phyloP scores from a whole-genome alignment of 2,888 invertebrate species.

The Eueremaeus valkanovi region DNA sequence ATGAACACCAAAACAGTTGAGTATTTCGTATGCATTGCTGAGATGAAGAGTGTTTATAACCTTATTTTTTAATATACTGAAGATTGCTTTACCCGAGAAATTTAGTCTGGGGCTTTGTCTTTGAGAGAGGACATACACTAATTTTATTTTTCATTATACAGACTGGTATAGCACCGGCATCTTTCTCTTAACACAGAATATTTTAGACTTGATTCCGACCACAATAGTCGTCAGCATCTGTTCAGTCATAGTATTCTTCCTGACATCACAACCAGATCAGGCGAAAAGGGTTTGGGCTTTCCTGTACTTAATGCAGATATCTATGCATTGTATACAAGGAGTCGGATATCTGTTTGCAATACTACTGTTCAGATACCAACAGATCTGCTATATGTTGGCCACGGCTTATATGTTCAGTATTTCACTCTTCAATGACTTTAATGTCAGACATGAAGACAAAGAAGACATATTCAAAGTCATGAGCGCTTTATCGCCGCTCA shows the following conservation, averaged over 20 bases:
- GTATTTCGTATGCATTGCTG: too few relatives aligned
- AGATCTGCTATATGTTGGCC: neutral
- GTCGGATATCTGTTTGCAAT: neutral
- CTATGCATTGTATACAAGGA: neutral
- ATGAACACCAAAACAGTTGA: constrained; percentile 5
- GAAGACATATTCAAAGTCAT: neutral
- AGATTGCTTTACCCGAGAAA: too few relatives aligned
- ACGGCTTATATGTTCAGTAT: too few relatives aligned
- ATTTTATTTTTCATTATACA: neutral
- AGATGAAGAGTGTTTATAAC: too few relatives aligned
- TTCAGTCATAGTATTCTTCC: neutral
- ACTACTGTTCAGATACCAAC: neutral
- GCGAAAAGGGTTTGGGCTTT: neutral
- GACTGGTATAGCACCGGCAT: neutral
- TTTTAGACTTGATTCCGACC: neutral
- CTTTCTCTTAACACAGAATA: neutral
- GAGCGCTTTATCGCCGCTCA: neutral
- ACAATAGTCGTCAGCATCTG: neutral
- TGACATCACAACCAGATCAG: neutral
- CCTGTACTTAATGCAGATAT: neutral
- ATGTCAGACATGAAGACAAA: neutral
- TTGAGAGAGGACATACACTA: too few relatives aligned
- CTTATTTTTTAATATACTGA: too few relatives aligned
- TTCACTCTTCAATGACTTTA: too few relatives aligned
- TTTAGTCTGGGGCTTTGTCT: too few relatives aligned